phyloP scores from a whole-genome alignment of 1,140 invertebrate species.

The Colletes gigas region DNA sequence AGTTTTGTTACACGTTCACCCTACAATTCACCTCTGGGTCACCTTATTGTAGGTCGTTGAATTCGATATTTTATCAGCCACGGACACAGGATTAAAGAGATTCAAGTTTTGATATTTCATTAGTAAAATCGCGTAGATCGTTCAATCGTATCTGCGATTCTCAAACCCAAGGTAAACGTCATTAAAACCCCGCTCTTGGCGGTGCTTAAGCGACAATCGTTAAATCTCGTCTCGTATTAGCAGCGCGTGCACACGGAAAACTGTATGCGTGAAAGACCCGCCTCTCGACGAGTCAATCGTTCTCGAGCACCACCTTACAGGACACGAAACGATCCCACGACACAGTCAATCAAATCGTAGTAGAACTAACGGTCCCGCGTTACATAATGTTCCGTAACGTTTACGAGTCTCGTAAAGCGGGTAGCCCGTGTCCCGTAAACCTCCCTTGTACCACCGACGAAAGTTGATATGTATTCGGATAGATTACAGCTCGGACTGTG shows the following conservation, averaged over 20 bases:
- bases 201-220: not conserved
- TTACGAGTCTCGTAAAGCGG: not conserved
- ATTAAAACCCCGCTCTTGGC: not conserved
- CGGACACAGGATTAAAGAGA: too few species aligned
- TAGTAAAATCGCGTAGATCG: too few species aligned
- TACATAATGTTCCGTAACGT: not conserved
- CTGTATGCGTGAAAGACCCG: too few species aligned
- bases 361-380: not conserved
- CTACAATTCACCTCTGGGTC: too few species aligned
- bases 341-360: conserved; percentile 8
- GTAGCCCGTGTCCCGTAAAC: not conserved
- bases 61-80: too few species aligned
- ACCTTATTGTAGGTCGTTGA: too few species aligned
- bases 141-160: not conserved
- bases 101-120: too few species aligned
- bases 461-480: conserved; percentile 2
- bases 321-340: not conserved
- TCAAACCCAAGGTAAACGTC: not conserved
- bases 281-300: not conserved
- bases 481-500: not conserved
- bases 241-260: not conserved
- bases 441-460: not conserved
- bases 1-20: too few species aligned
- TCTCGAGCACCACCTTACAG: not conserved
- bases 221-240: conserved; percentile 1